Conservation (phyloP, 1,140 invertebrate species). For the Caerostris extrusa region DNA sequence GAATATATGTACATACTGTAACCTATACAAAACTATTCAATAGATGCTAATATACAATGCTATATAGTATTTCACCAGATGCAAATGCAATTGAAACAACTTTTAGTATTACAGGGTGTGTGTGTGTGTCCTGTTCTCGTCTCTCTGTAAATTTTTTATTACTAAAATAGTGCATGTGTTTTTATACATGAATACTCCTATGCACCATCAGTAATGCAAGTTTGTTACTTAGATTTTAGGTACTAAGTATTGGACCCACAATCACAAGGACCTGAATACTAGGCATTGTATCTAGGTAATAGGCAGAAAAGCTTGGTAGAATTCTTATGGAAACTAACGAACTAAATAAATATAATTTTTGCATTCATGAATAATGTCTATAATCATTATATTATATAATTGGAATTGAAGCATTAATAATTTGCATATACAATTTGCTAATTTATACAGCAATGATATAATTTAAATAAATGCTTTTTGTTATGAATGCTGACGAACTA, state of each 20-base stretch:
- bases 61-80: slow-evolving; percentile 25
- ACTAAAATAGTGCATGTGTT: slow-evolving; percentile 61
- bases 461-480: no score
- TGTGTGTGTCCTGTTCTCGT: not conserved
- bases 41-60: slow-evolving; percentile 10
- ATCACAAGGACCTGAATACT: slow-evolving; percentile 14
- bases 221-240: slow-evolving; percentile 39
- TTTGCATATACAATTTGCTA: no score
- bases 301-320: slow-evolving; percentile 68
- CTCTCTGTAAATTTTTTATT: slow-evolving; percentile 55
- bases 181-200: slow-evolving; percentile 53
- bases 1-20: slow-evolving; percentile 47
- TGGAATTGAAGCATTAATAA: no score
- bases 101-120: slow-evolving; percentile 10
- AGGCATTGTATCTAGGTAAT: slow-evolving; percentile 19
- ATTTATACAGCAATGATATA: no score
- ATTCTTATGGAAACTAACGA: not conserved
- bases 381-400: not conserved
- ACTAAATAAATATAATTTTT: not conserved
- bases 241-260: not conserved
- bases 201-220: slow-evolving; percentile 54
- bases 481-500: no score
- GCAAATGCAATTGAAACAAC: not conserved
- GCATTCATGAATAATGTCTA: not conserved
- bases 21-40: slow-evolving; percentile 20